Evolutionary conservation across 1,140 invertebrate genomes (phyloP), one percentile per base, ranked within the genome.

Genomic region (Drosophila nannoptera): DNA sequence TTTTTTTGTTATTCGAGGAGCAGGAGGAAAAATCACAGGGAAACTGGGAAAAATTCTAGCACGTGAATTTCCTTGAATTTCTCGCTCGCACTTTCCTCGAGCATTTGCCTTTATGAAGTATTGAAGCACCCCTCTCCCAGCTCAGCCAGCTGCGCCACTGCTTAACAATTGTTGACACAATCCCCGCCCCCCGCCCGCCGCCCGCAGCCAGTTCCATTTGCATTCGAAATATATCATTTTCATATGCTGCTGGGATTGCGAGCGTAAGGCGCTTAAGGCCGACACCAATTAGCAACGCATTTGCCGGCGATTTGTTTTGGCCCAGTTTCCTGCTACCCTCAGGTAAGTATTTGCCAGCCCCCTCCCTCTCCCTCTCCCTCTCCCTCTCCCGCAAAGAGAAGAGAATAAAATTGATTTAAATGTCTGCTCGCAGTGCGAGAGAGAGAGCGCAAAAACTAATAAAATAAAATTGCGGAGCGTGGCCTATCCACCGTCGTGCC

Each of bases 201-300:
- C 29, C 14, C 29, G 11, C 9, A 11, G 29, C 31, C 14, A 14
- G 6, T 22, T 22, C 14, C 12, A 43, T 77, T 69, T 73, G 43
- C 74, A 81, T 74, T 84, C 72, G 22, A 73, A 73, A 83, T 83
- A 78, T 76, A 73, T 83, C 80, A 84, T 65, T 75, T 75, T 84
- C 80, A 84, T 80, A 80, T 83, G 80, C 65, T 84, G 76, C 64
- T 31, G 46, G 55, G 63, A 48, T 60, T 55, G 61, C 64, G 36
- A 52, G 50, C 54, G 11, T 82, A 84, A 83, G 69, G 69, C 69
- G 78, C 72, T 83, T 83, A 84, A 69, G 36, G 60, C 60, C 16
- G 58, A 56, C 14, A 59, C 76, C 78, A 83, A 83, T 83, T 83
- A 84, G 78, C 78, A 53, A 78, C 80, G 69, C 78, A 76, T 83